A percentile compares a stretch with the other conserved stretches of the same genome.
These are phyloP conservation scores for Drosophila bocki DNA, from an alignment of 1,140 invertebrate species.

Conservation along the genomic window DNA sequence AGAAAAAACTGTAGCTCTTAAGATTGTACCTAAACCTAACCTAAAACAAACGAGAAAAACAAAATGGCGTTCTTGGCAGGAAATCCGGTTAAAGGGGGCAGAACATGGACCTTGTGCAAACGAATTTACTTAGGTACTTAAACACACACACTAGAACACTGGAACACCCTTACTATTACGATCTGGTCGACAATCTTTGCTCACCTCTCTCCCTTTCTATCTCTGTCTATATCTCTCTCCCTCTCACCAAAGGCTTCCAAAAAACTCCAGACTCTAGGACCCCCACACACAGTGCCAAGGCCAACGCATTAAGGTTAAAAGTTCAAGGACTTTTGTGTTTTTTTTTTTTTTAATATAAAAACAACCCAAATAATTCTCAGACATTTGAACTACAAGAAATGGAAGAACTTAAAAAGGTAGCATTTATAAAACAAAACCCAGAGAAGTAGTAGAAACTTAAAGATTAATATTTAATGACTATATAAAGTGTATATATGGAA, in stretches of 20 bases:
- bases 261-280: constrained; percentile 11
- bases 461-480: constrained; percentile 42
- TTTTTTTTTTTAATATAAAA: constrained; percentile 20
- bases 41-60: constrained; percentile 14
- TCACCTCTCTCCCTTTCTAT: background rate
- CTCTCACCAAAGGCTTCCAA: constrained; percentile 39
- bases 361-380: constrained; percentile 1
- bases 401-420: constrained; percentile 69
- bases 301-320: constrained; percentile 13
- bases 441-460: constrained; percentile 52
- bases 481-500: constrained; percentile 68
- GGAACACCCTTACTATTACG: constrained; percentile 11
- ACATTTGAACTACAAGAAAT: constrained; percentile 27
- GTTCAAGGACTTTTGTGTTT: constrained; percentile 10
- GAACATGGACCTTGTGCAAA: constrained; percentile 58
- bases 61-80: constrained; percentile 15
- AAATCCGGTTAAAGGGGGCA: constrained; percentile 5
- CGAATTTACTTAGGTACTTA: constrained; percentile 77
- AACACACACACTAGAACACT: constrained; percentile 38
- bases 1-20: constrained; percentile 55
- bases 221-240: background rate
- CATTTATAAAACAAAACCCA: constrained; percentile 63
- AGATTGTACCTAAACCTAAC: constrained; percentile 39
- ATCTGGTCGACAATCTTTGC: constrained; percentile 36
- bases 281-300: constrained; percentile 33